These are phyloP conservation scores for Antheraea yamamai DNA, from an alignment of 2,888 invertebrate species.

Conservation along the genomic window DNA sequence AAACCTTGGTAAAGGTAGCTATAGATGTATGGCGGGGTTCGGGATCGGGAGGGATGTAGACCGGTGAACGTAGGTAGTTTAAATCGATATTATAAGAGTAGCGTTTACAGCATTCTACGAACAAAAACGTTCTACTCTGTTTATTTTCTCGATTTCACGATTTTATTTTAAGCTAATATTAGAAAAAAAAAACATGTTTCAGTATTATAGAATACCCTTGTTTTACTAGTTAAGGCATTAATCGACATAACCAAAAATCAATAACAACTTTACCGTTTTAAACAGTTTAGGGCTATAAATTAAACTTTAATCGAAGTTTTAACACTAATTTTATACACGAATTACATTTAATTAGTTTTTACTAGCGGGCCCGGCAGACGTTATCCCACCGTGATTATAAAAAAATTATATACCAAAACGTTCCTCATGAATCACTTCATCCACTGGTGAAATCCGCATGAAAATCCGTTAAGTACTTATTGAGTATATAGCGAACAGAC, in stretches of 20 bases:
- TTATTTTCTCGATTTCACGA: neutral
- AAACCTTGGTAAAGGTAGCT: neutral
- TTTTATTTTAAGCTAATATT: neutral
- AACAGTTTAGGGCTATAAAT: neutral
- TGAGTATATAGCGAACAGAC: too few species aligned
- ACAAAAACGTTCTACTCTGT: neutral
- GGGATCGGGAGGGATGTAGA: constrained; percentile 39
- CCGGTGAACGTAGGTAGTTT: constrained; percentile 43
- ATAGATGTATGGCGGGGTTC: neutral
- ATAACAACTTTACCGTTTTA: neutral
- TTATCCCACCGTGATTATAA: too few species aligned
- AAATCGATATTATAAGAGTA: constrained; percentile 54
- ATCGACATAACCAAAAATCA: neutral
- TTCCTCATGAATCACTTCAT: too few species aligned
- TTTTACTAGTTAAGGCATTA: neutral
- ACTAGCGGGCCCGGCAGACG: too few species aligned
- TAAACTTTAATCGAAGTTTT: neutral
- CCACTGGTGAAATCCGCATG: too few species aligned
- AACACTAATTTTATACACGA: neutral
- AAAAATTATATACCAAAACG: too few species aligned
- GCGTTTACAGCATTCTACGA: constrained; percentile 15
- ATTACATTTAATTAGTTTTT: neutral
- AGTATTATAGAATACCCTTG: neutral
- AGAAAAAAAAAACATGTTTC: neutral
- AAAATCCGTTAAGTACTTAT: too few species aligned